A percentile compares a stretch with the other conserved stretches of the same genome.
These are phyloP conservation scores for Andrena bicolor DNA, from an alignment of 2,888 invertebrate species.

Conservation along the genomic window DNA sequence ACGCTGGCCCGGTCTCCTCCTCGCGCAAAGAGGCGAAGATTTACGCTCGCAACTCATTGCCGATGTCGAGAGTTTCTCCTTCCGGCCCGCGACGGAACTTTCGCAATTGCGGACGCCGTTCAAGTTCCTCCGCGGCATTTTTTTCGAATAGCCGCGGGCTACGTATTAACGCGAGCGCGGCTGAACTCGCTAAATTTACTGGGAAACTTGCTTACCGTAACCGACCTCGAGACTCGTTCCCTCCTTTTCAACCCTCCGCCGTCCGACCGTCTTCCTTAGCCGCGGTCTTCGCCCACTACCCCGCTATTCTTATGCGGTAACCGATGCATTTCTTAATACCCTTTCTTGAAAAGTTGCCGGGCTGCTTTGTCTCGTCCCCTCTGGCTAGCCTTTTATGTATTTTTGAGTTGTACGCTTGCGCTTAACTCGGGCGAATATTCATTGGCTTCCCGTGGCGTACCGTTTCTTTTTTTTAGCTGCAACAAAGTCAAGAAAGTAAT, in stretches of 20 bases:
- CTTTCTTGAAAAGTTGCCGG: not conserved
- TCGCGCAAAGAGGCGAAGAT: constrained; percentile 30
- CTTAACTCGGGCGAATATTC: not conserved
- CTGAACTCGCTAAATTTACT: constrained; percentile 76
- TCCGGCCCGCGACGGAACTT: constrained; percentile 45
- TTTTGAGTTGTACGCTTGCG: not conserved
- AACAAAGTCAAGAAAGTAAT: too few species aligned
- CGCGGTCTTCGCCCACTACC: constrained; percentile 27
- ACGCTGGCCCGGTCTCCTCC: not conserved
- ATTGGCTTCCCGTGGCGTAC: not conserved
- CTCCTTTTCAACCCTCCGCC: constrained; percentile 54
- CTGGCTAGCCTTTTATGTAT: not conserved
- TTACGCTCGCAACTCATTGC: constrained; percentile 45
- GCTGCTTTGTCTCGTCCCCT: not conserved
- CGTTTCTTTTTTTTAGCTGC: not conserved
- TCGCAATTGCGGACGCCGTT: constrained; percentile 52
- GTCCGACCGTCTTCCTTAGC: constrained; percentile 41
- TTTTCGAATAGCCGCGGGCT: constrained; percentile 33
- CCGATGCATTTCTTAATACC: constrained; percentile 28
- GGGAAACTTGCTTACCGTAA: constrained; percentile 76
- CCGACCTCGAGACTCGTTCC: constrained; percentile 54
- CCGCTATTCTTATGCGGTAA: constrained; percentile 8
- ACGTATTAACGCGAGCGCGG: constrained; percentile 53
- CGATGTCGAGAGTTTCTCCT: constrained; percentile 44
- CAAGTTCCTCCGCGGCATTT: constrained; percentile 35